Evolutionary conservation across 2,888 invertebrate genomes (phyloP).

Genomic region (Trimorus sp.): DNA sequence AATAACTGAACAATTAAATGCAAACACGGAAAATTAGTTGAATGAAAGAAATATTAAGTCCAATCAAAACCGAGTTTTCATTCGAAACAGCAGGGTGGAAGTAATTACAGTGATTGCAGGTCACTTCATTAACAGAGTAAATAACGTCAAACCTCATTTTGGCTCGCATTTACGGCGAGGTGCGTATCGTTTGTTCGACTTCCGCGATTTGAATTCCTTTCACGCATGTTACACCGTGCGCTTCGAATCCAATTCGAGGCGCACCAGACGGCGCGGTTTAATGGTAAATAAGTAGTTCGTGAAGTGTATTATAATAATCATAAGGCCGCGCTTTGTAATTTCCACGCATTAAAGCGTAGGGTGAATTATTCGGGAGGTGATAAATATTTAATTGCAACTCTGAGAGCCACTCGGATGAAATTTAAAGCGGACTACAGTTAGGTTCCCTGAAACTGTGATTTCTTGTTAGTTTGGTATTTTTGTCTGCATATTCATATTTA

Average conservation of each 20-base stretch:
- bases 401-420: too few species aligned
- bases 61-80: too few species aligned
- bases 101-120: not conserved
- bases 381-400: conserved; percentile 12
- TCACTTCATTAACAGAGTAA: conserved; percentile 14
- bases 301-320: conserved; percentile 32
- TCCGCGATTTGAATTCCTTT: conserved; percentile 59
- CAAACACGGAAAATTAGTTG: too few species aligned
- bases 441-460: too few species aligned
- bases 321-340: conserved; percentile 19
- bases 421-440: too few species aligned
- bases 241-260: conserved; percentile 47
- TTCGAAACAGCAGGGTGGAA: too few species aligned
- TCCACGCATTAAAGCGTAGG: not conserved
- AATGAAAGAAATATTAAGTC: too few species aligned
- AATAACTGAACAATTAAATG: too few species aligned
- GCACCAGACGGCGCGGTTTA: conserved; percentile 2
- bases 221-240: conserved; percentile 53
- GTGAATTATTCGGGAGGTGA: not conserved
- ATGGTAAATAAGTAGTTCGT: conserved; percentile 48
- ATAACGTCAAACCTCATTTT: conserved; percentile 14
- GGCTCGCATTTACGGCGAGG: conserved; percentile 1
- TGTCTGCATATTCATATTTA: too few species aligned
- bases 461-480: too few species aligned
- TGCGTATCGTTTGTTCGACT: conserved; percentile 45